phyloP scores from a whole-genome alignment of 1,140 invertebrate genomes.

The Drosophila nasuta region DNA sequence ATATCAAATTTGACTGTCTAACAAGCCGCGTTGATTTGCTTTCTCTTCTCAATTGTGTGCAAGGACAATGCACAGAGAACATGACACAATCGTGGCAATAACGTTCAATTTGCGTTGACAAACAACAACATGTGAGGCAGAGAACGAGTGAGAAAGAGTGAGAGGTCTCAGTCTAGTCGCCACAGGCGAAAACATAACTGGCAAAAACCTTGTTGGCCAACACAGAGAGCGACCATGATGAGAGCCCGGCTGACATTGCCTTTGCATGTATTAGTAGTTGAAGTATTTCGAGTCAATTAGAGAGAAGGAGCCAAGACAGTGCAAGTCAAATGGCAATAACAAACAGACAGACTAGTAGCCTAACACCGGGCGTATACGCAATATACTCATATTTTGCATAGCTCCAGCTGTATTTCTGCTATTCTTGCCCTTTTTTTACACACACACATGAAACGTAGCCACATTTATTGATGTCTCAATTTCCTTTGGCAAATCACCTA shows the following conservation, averaged over 20 bases:
- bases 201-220: conserved; percentile 2
- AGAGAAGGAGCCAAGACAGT: conserved; percentile 40
- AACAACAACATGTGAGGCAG: conserved; percentile 8
- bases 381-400: conserved; percentile 55
- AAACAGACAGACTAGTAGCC: not conserved
- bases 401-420: conserved; percentile 4
- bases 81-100: conserved; percentile 59
- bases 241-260: conserved; percentile 17
- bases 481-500: conserved; percentile 82
- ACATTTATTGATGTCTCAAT: conserved; percentile 84
- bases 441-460: conserved; percentile 49
- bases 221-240: conserved; percentile 1
- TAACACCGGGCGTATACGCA: conserved; percentile 61
- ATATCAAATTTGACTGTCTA: conserved; percentile 57
- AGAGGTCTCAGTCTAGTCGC: not conserved
- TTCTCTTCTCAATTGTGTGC: not conserved
- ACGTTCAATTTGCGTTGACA: conserved; percentile 63
- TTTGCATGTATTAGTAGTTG: not conserved
- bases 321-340: conserved; percentile 22
- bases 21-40: conserved; percentile 56
- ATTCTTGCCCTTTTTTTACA: conserved; percentile 4
- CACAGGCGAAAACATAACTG: conserved; percentile 11
- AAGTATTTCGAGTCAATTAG: conserved; percentile 62
- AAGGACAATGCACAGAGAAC: conserved; percentile 7
- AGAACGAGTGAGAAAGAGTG: not conserved